phyloP scores from a whole-genome alignment of 2,888 invertebrate genomes.

The Celastrina argiolus region DNA sequence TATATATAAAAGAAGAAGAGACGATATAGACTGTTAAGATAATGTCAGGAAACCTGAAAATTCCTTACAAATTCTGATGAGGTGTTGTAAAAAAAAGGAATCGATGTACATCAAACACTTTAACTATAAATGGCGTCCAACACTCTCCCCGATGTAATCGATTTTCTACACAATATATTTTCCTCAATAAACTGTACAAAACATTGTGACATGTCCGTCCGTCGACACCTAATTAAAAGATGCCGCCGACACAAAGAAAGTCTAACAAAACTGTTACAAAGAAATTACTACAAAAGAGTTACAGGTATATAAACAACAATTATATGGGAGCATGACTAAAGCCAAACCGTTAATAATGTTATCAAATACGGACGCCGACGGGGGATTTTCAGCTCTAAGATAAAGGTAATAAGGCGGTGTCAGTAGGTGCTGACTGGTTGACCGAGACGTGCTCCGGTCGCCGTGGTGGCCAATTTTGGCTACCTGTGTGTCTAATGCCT shows the following conservation, averaged over 20 bases:
- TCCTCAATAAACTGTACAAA: background rate
- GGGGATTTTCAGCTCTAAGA: background rate
- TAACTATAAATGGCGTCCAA: background rate
- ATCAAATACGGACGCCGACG: background rate
- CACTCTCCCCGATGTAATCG: background rate
- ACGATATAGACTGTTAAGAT: too few relatives aligned
- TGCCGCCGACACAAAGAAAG: slow-evolving; percentile 1
- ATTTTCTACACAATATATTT: slow-evolving; percentile 1
- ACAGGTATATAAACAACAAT: slow-evolving; percentile 13
- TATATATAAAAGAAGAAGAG: too few relatives aligned
- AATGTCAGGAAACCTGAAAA: too few relatives aligned
- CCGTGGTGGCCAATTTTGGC: background rate
- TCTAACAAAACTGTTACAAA: slow-evolving; percentile 9
- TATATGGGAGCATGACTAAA: slow-evolving; percentile 14
- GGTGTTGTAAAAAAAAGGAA: background rate
- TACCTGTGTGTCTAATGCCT: background rate
- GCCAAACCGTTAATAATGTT: background rate
- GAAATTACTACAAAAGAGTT: slow-evolving; percentile 7
- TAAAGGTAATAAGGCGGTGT: background rate
- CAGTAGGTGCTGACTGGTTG: background rate
- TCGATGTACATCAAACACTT: background rate
- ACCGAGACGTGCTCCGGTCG: background rate
- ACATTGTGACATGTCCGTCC: slow-evolving; percentile 13
- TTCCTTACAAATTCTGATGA: too few relatives aligned
- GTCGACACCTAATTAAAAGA: background rate